phyloP scores from a whole-genome alignment of 2,113 vertebrate species.

The Mustela nigripes region DNA sequence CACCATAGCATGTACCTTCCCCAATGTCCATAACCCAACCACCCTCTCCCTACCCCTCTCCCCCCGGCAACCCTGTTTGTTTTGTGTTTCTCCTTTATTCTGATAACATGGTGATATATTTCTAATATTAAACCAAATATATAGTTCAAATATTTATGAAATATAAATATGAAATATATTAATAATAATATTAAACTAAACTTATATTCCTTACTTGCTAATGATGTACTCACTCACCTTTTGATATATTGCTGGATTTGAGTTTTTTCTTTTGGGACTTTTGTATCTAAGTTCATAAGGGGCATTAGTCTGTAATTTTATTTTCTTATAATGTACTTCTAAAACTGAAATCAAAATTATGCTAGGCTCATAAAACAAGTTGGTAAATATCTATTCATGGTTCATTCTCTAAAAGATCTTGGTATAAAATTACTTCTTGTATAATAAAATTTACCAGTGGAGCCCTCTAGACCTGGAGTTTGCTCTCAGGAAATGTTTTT shows the following conservation, averaged over 20 bases:
- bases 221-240: not conserved
- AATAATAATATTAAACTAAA: not conserved
- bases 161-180: not conserved
- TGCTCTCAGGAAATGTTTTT: not conserved
- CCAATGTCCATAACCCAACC: no score
- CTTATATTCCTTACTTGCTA: not conserved
- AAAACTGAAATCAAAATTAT: not conserved
- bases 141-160: no score
- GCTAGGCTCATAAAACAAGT: not conserved
- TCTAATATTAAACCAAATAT: not conserved
- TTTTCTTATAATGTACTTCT: not conserved
- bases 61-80: no score
- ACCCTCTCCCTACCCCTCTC: no score
- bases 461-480: not conserved
- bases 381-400: not conserved
- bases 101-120: not conserved
- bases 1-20: no score
- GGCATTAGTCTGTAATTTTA: not conserved
- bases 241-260: not conserved
- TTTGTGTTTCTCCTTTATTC: not conserved
- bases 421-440: not conserved
- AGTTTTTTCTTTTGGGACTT: not conserved
- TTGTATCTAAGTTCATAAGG: not conserved
- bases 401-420: not conserved
- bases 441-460: not conserved